Base-by-base conservation (phyloP, 2,888 invertebrate genomes). In the Ornithoptera alexandrae region DNA sequence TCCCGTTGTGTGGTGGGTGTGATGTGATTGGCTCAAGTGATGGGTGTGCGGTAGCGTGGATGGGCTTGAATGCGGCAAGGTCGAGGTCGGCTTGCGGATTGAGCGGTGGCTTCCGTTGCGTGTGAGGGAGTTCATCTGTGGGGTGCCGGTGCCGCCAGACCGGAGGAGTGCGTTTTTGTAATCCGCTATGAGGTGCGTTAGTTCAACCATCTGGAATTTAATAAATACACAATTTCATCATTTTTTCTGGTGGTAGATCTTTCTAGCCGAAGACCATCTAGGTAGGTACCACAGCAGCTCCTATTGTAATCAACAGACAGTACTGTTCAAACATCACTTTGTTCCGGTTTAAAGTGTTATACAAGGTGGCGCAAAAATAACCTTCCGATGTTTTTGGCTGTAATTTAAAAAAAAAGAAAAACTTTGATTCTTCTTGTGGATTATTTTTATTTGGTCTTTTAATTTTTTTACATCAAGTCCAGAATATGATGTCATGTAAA, bases 111-210 rank as follows among this genome's bases (percentile, higher is more conserved):
- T 95, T 59, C 95, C 95, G 83, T 94, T 94, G 15, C 96, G 90
- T 0, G 97, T 96, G 12, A 97, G 92, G 0, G 97, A 96, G 81
- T 95, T 96, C 94, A 96, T 94, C 76, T 95, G 95, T 0, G 97
- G 97, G 0, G 97, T 97, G 8, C 96, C 96, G 70, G 94, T 90
- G 59, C 95, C 94, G 58, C 95, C 94, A 69, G 95, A 95, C 53
- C 96, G 96, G 0, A 96, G 95, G 76, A 97, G 85, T 0, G 97
- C 96, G 91, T 98, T 98, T 95, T 98, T 98, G 87, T 98, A 98
- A 89, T 98, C 98, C 36, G 98, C 98, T 81, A 98, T 97, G 39
- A 98, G 93, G 73, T 98, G 93, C 0, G 98, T 98, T 71, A 98
- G 95, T 93, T 98, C 98, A 69, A 97, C 94, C 88, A 98, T 98